These are phyloP conservation scores for Cephus nigrinus DNA, from an alignment of 2,888 invertebrate genomes.

Conservation along the genomic window DNA sequence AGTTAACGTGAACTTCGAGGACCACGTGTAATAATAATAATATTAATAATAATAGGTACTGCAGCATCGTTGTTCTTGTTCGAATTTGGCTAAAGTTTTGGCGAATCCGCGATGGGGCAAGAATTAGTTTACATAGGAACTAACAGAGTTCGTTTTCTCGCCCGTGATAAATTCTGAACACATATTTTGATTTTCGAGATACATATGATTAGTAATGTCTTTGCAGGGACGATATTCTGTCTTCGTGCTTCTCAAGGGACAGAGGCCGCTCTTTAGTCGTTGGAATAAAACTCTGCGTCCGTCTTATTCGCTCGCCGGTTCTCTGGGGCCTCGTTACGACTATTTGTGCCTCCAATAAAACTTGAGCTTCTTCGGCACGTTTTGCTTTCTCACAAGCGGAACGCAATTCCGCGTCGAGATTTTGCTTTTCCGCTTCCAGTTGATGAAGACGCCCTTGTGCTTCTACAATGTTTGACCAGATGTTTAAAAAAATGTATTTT, in stretches of 20 bases:
- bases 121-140: too few relatives aligned
- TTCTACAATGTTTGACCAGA: constrained; percentile 66
- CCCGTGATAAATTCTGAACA: constrained; percentile 55
- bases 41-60: too few relatives aligned
- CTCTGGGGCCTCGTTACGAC: constrained; percentile 69
- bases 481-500: constrained; percentile 4
- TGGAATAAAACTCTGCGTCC: constrained; percentile 78
- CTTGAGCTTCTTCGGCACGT: constrained; percentile 74
- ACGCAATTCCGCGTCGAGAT: constrained; percentile 77
- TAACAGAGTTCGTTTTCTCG: constrained; percentile 24
- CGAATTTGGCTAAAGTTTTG: too few relatives aligned
- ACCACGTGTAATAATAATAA: too few relatives aligned
- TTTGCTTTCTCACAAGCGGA: constrained; percentile 77
- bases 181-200: constrained; percentile 31
- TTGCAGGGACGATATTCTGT: constrained; percentile 32
- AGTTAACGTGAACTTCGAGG: too few relatives aligned
- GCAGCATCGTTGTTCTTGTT: too few relatives aligned
- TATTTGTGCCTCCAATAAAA: constrained; percentile 70
- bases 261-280: constrained; percentile 71
- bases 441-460: constrained; percentile 78
- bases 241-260: constrained; percentile 54
- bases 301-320: constrained; percentile 73
- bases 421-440: constrained; percentile 77
- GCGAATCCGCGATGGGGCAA: too few relatives aligned
- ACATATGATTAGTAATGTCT: constrained; percentile 35